Percentiles rank a stretch among this genome's conserved stretches.
phyloP scores from a whole-genome alignment of 1,140 invertebrate genomes.

The Telenomus remus region DNA sequence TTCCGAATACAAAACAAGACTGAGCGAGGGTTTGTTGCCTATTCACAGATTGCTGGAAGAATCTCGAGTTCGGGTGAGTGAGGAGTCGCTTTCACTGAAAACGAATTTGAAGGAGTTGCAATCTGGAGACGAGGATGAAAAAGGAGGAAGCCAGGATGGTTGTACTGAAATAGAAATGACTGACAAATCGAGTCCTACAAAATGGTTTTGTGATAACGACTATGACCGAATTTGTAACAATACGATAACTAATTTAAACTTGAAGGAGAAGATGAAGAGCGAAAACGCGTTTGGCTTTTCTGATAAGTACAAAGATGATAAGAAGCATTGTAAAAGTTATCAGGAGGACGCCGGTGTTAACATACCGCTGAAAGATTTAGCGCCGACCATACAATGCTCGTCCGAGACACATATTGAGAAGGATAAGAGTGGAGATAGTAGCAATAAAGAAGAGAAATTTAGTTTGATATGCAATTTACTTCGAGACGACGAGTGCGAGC shows the following conservation, averaged over 20 bases:
- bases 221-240: too few relatives aligned
- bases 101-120: conserved; percentile 43
- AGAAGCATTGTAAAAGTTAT: too few relatives aligned
- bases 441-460: conserved; percentile 61
- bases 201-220: too few relatives aligned
- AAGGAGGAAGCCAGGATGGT: conserved; percentile 60
- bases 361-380: too few relatives aligned
- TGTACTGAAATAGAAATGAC: conserved; percentile 47
- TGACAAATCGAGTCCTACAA: too few relatives aligned
- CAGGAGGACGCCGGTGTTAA: conserved; percentile 60
- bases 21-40: conserved; percentile 68
- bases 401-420: conserved; percentile 59
- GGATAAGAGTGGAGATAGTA: not conserved
- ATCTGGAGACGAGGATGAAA: not conserved
- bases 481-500: conserved; percentile 67
- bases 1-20: conserved; percentile 63
- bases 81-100: conserved; percentile 64
- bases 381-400: not conserved
- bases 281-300: too few relatives aligned
- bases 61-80: conserved; percentile 67
- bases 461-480: conserved; percentile 69
- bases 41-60: conserved; percentile 70
- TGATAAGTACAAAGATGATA: too few relatives aligned
- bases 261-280: too few relatives aligned
- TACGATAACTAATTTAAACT: too few relatives aligned